Percentiles rank a stretch among this genome's conserved stretches.
phyloP scores from a whole-genome alignment of 1,140 invertebrate genomes.

The Dermatophagoides farinae region DNA sequence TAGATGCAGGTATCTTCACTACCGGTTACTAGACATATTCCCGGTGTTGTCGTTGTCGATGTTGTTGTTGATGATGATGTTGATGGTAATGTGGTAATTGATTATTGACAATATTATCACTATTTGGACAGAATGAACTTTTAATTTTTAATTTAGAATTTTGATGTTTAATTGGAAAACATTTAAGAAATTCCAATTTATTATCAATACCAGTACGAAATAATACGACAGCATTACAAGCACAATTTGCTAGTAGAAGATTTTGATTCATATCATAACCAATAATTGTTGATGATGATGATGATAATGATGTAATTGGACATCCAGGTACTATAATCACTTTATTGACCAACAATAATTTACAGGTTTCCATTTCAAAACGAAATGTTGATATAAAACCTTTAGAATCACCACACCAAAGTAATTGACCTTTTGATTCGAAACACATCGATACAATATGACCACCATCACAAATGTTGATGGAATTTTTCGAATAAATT shows the following conservation, averaged over 20 bases:
- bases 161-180: constrained; percentile 40
- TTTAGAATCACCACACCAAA: constrained; percentile 29
- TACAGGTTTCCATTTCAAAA: constrained; percentile 21
- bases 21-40: constrained; percentile 56
- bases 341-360: constrained; percentile 6
- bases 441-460: constrained; percentile 19
- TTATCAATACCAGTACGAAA: constrained; percentile 28
- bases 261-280: constrained; percentile 35
- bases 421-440: constrained; percentile 25
- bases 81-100: no score
- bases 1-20: constrained; percentile 68
- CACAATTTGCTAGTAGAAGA: constrained; percentile 51
- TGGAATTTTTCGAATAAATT: constrained; percentile 36
- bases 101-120: constrained; percentile 20
- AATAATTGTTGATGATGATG: constrained; percentile 6
- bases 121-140: constrained; percentile 50
- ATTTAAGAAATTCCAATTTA: constrained; percentile 32
- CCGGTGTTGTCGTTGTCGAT: constrained; percentile 37
- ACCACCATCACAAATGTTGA: neutral
- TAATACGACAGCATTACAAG: constrained; percentile 48
- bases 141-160: constrained; percentile 24
- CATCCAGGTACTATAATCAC: constrained; percentile 5
- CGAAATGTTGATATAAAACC: constrained; percentile 27
- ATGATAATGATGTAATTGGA: constrained; percentile 21
- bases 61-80: no score